A percentile compares a stretch with the other conserved stretches of the same genome.
Evolutionary conservation across 2,113 vertebrate genomes (phyloP).

Genomic region (Siniperca chuatsi): DNA sequence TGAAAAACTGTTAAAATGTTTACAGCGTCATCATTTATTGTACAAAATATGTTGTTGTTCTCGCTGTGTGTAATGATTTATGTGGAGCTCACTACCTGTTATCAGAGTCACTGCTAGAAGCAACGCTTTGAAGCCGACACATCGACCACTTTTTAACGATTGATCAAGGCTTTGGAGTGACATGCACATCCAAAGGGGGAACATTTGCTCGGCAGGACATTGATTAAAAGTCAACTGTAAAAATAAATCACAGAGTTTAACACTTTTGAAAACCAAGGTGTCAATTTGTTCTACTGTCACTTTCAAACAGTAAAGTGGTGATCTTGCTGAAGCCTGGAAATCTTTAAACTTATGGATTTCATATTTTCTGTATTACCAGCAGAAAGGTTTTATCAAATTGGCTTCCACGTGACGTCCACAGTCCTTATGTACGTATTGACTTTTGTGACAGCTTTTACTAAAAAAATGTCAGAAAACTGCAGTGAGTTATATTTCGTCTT

Average conservation of each 20-base stretch:
- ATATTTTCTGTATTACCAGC: background rate
- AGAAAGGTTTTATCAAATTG: background rate
- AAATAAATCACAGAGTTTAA: background rate
- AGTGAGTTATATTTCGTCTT: background rate
- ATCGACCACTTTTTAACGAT: background rate
- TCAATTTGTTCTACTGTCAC: background rate
- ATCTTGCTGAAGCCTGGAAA: background rate
- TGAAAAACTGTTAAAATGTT: constrained; percentile 36
- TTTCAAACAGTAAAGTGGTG: background rate
- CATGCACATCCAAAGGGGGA: background rate
- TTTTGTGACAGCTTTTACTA: background rate
- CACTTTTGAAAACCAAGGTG: background rate
- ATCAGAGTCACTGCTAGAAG: constrained; percentile 9
- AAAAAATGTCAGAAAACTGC: background rate
- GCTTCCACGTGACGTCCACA: background rate
- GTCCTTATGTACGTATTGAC: background rate
- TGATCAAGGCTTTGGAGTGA: constrained; percentile 2
- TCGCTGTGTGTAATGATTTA: constrained; percentile 23
- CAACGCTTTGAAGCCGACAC: background rate
- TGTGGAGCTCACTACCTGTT: constrained; percentile 9
- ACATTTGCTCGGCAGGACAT: background rate
- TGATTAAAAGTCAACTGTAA: constrained; percentile 5
- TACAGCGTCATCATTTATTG: constrained; percentile 15
- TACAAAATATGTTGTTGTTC: background rate
- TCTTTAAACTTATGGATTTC: background rate